These are phyloP conservation scores for Leptestheria dahalacensis DNA, from an alignment of 1,140 invertebrate genomes.

Conservation along the genomic window DNA sequence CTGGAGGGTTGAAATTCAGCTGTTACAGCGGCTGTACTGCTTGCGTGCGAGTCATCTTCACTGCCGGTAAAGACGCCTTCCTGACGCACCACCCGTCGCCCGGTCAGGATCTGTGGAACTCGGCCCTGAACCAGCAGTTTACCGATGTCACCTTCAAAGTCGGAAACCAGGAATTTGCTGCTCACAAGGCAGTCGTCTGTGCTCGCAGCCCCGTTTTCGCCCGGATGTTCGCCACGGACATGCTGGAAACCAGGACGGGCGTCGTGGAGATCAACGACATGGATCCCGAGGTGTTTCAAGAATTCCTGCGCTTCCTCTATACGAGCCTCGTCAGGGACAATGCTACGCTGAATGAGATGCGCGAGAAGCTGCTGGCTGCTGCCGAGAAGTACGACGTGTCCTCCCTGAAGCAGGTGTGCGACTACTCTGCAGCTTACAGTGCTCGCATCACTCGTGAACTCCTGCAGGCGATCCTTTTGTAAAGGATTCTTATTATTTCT, in stretches of 20 bases:
- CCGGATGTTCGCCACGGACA: constrained; percentile 11
- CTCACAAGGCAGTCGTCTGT: constrained; percentile 6
- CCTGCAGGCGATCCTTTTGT: too few species aligned
- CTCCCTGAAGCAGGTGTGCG: not conserved
- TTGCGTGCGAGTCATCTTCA: too few species aligned
- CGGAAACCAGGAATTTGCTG: not conserved
- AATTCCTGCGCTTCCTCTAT: constrained; percentile 14
- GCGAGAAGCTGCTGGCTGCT: not conserved
- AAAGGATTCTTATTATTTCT: too few species aligned
- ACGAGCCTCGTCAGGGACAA: not conserved
- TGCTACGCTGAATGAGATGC: not conserved
- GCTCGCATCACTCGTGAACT: too few species aligned
- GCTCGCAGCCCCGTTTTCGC: constrained; percentile 22
- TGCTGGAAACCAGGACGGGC: constrained; percentile 5
- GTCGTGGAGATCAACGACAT: constrained; percentile 13
- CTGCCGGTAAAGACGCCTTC: too few species aligned
- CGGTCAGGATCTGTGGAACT: not conserved
- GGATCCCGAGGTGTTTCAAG: constrained; percentile 7
- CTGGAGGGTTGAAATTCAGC: too few species aligned
- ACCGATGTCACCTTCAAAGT: constrained; percentile 1
- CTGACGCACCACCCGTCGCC: too few species aligned
- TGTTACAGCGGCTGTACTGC: too few species aligned
- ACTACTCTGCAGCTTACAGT: not conserved
- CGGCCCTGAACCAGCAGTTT: not conserved
- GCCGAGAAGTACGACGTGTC: constrained; percentile 11